Evolutionary conservation across 1,140 invertebrate species (phyloP).

Genomic region (Popillia japonica): DNA sequence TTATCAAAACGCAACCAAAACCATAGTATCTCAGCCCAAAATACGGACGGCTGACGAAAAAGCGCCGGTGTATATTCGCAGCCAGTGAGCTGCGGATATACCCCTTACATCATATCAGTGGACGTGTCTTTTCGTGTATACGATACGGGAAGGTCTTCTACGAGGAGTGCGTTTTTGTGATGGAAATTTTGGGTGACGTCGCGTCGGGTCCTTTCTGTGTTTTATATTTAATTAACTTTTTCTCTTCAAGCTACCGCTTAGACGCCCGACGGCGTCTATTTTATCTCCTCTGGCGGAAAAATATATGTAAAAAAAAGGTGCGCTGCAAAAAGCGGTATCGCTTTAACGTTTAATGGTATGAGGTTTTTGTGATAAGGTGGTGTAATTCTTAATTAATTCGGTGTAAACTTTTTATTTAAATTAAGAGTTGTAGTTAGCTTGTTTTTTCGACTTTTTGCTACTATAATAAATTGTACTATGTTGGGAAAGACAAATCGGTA

Average conservation of each 20-base stretch:
- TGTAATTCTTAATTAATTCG: background rate
- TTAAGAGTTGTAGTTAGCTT: background rate
- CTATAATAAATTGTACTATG: too few species aligned
- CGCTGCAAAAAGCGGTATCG: background rate
- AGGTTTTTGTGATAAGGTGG: background rate
- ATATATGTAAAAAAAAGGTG: constrained; percentile 9
- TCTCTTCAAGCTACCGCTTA: background rate
- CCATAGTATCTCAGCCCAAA: background rate
- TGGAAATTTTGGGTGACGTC: background rate
- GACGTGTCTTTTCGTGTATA: background rate
- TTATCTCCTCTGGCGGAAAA: constrained; percentile 10
- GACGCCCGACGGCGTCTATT: background rate
- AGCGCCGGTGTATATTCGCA: background rate
- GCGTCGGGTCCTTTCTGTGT: background rate
- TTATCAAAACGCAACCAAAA: background rate
- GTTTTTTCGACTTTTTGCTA: too few species aligned
- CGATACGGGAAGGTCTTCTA: background rate
- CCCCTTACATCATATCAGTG: background rate
- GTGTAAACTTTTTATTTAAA: background rate
- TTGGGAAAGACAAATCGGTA: too few species aligned
- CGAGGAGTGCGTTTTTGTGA: background rate
- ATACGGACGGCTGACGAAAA: constrained; percentile 9
- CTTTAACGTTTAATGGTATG: background rate
- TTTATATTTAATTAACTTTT: constrained; percentile 19
- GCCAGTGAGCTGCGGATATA: background rate